Evolutionary conservation across 2,888 invertebrate species (phyloP).

Genomic region (Eupithecia subfuscata): DNA sequence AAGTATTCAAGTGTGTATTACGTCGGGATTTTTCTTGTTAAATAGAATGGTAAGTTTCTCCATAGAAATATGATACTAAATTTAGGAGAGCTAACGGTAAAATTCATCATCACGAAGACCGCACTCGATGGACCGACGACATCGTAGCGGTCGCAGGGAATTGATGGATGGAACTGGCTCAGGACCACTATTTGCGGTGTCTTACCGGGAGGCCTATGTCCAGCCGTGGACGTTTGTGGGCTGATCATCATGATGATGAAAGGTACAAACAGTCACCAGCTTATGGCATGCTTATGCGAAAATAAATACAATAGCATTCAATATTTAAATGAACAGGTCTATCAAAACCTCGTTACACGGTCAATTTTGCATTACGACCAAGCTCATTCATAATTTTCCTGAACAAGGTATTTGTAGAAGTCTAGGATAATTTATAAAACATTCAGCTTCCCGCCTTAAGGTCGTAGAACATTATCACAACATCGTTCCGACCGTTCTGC

Average conservation of each 20-base stretch:
- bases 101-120: not conserved
- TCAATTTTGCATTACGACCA: constrained; percentile 3
- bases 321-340: not conserved
- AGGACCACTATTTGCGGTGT: not conserved
- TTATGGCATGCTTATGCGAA: not conserved
- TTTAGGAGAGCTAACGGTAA: not conserved
- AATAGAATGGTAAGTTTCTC: not conserved
- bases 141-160: too few species aligned
- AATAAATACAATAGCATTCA: not conserved
- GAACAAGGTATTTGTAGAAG: not conserved
- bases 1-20: not conserved
- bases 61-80: not conserved
- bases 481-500: not conserved
- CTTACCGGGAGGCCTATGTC: not conserved
- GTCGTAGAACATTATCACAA: not conserved
- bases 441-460: not conserved
- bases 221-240: not conserved
- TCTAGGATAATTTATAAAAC: constrained; percentile 1
- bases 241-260: not conserved
- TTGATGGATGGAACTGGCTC: not conserved
- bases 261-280: not conserved
- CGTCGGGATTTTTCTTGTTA: not conserved
- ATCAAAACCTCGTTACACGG: not conserved
- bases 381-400: not conserved
- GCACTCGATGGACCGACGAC: not conserved